These are phyloP conservation scores for Oreocharis arfaki DNA, from an alignment of 2,113 vertebrate species.

Conservation along the genomic window DNA sequence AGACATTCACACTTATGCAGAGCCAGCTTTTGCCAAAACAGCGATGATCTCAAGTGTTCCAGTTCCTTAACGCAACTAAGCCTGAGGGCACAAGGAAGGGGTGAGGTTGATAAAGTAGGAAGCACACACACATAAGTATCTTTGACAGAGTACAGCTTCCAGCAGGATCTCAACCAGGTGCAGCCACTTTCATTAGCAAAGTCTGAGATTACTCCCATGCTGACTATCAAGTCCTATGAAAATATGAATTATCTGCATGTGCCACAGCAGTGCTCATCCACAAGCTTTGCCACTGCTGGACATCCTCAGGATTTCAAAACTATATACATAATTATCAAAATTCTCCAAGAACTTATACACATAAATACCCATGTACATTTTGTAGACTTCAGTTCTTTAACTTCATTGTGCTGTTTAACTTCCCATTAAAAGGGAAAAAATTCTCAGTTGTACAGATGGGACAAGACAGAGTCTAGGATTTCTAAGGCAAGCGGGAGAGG, in stretches of 20 bases:
- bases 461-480: background rate
- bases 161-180: conserved; percentile 44
- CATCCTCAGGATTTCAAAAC: background rate
- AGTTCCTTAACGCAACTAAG: background rate
- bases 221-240: conserved; percentile 22
- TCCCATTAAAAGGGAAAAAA: background rate
- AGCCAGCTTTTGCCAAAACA: background rate
- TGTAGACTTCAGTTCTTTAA: background rate
- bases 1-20: background rate
- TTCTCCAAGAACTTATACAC: background rate
- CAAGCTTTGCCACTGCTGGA: background rate
- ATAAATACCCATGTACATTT: background rate
- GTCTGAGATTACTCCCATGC: conserved; percentile 28
- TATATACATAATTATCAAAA: background rate
- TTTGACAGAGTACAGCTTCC: conserved; percentile 32
- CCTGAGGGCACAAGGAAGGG: background rate
- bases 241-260: background rate
- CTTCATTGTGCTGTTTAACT: background rate
- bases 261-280: background rate
- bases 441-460: background rate
- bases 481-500: rapidly evolving
- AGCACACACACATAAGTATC: background rate
- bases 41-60: background rate
- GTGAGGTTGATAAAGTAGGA: background rate
- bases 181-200: conserved; percentile 46